Evolutionary conservation across 2,113 vertebrate genomes (phyloP).

Genomic region (cattle (Bos taurus)): ARS-UCD2.0 NC_037342.1:83318001-83318500

Average conservation of each 20-base stretch:
- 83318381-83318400: neutral
- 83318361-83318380: neutral
- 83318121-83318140: neutral
- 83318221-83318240: neutral
- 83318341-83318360: neutral
- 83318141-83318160: fast-evolving
- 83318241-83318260: neutral
- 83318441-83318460: neutral
- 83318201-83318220: too few species aligned
- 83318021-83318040: too few species aligned
- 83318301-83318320: neutral
- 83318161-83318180: too few species aligned
- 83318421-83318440: neutral
- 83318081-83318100: neutral
- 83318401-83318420: neutral
- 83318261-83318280: too few species aligned
- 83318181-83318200: neutral
- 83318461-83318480: neutral
- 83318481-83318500: neutral
- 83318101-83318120: too few species aligned
- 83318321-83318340: neutral
- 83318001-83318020: neutral
- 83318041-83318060: neutral
- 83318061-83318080: neutral
- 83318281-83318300: neutral